Evolutionary conservation across 2,113 vertebrate genomes (phyloP), one percentile per base, ranked within the genome.

Genomic region (Maccullochella peelii): DNA sequence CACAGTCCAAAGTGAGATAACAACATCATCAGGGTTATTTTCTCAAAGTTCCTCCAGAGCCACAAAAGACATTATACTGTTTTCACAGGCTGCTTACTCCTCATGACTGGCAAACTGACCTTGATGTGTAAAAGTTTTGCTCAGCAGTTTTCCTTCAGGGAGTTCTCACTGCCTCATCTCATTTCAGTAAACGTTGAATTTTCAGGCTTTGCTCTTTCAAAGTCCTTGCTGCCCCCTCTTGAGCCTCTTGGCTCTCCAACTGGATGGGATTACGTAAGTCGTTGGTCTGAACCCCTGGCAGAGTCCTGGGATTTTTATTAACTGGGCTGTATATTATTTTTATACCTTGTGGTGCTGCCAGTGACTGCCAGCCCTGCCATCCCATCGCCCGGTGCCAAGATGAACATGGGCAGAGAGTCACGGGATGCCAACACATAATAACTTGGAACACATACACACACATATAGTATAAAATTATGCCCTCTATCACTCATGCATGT

Each of bases 301-400:
- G 79, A 54, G 16, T 59, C 58, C 74, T 79, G 62, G 73, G 80
- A 20, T 72, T 83, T 77, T 84, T 84, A 86, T 80, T 87, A 89
- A 88, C 80, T 72, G 79, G 71, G 74, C 77, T 84, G 79, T 84
- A 84, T 92, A 89, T 93, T 92, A 91, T 87, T 88, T 91, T 92
- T 88, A 91, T 88, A 84, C 81, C 83, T 83, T 20, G 47, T 59
- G 67, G 74, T 71, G 38, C 68, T 70, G 81, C 71, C 73, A 72
- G 58, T 8, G 42, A 36, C 58, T 73, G 74, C 69, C 62, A 79
- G 62, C 33, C 5, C 27, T 69, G 79, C 66, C 57, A 75, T 66
- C 79, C 54, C 61, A 61, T 75, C 50, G 30, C 33, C 61, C 49
- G 0, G 50, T 84, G 82, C 88, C 88, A 90, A 87, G 79, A 77